These are phyloP conservation scores for Zosterops lateralis DNA, from an alignment of 2,113 vertebrate genomes.

Conservation along the genomic window DNA sequence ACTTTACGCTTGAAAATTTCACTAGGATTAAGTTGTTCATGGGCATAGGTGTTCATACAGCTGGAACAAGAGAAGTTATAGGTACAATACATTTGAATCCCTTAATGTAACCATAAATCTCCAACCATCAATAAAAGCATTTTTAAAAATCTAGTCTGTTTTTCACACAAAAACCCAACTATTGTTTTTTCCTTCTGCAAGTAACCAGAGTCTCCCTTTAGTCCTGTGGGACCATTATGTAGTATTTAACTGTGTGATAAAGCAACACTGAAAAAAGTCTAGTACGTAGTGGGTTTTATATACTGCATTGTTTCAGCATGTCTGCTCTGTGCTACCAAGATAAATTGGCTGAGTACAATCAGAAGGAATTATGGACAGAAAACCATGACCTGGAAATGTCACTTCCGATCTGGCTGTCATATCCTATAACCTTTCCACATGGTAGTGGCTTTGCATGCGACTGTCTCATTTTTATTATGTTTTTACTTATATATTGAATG, in stretches of 20 bases:
- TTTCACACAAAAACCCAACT: background rate
- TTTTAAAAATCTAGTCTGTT: background rate
- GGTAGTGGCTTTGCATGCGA: background rate
- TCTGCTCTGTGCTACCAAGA: background rate
- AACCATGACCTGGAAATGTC: background rate
- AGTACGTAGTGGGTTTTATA: background rate
- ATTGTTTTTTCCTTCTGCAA: background rate
- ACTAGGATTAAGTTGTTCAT: background rate
- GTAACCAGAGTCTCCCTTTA: background rate
- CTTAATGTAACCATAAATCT: background rate
- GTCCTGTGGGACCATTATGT: background rate
- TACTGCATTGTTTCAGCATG: background rate
- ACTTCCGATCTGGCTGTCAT: background rate
- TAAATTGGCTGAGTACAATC: background rate
- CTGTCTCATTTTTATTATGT: background rate
- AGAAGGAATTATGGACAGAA: background rate
- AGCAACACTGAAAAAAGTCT: background rate
- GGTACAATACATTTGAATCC: background rate
- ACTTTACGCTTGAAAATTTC: background rate
- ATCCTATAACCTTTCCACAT: background rate
- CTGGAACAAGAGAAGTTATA: background rate
- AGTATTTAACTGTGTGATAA: background rate
- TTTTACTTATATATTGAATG: background rate
- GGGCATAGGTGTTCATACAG: background rate
- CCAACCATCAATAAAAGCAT: background rate